Base-by-base conservation (phyloP, 2,888 invertebrate species). In the Leucophenga montana region DNA sequence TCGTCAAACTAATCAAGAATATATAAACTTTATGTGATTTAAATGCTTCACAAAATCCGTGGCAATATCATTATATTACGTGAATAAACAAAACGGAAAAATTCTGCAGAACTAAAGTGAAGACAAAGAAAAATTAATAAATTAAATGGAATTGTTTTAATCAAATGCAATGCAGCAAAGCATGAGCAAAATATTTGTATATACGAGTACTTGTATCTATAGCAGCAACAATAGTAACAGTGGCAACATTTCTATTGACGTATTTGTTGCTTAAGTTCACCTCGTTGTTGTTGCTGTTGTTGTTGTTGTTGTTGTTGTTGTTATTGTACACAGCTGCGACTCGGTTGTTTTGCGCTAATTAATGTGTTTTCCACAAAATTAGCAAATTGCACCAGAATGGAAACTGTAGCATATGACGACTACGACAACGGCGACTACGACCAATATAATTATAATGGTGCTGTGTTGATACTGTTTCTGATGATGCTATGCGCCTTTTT, bases 341-440 rank as follows among this genome's bases (percentile, higher is more conserved):
- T 57, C 73, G 76, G 76, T 74, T 72, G 76, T 81, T 79, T 81
- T 75, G 83, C 82, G 78, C 83, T 81, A 81, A 81, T 81, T 83
- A 83, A 81, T 81, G 83, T 79, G 80, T 78, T 83, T 83, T 79
- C 79, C 82, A 80, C 82, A 80, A 82, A 82, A 82, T 83, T 83
- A 79, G 83, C 82, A 82, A 82, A 82, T 83, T 80, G 75, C 77
- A 77, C 77, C 8, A 27, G 56, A 59, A 53, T 1, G 11, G 16
- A 61, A 66, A 53, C 22, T 74, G 73, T 69, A 70, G 74, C 74
- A 74, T 71, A 74, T 74, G 74, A 68, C 39, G 74, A n/a, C 59
- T 59, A 39, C 39, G 11, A 39, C 39, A 39, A 39, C 9, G 11
- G 8, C 39, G 1, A 39, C 9, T 1, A 39, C 39, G 11, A 11